These are phyloP conservation scores for Hypanus sabinus DNA, from an alignment of 2,113 vertebrate genomes.

Conservation along the genomic window DNA sequence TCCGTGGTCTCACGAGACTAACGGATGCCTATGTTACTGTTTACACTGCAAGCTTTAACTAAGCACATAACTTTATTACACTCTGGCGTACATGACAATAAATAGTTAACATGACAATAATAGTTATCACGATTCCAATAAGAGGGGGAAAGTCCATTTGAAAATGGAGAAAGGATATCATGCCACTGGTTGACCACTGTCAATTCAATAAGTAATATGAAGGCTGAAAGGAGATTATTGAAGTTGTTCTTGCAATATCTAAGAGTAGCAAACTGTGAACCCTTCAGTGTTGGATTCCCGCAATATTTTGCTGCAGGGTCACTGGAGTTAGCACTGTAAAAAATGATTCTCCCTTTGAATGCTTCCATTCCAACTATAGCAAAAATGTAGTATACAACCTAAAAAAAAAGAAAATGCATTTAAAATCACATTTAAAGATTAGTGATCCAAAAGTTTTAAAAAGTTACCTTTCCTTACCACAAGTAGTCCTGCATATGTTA, in stretches of 20 bases:
- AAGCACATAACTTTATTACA: too few species aligned
- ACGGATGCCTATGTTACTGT: too few species aligned
- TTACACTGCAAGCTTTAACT: too few species aligned
- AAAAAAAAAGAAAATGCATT: slow-evolving; percentile 35
- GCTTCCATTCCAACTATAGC: slow-evolving; percentile 86
- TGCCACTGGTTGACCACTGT: slow-evolving; percentile 95
- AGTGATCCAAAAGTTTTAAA: not conserved
- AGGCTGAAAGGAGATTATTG: slow-evolving; percentile 70
- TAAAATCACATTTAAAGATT: not conserved
- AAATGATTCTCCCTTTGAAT: slow-evolving; percentile 72
- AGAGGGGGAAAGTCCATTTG: not conserved
- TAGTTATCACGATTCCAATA: not conserved
- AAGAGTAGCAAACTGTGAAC: slow-evolving; percentile 62
- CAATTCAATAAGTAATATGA: slow-evolving; percentile 78
- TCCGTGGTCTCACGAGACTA: too few species aligned
- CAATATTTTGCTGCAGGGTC: slow-evolving; percentile 57
- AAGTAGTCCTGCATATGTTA: slow-evolving; percentile 80
- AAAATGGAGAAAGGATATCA: slow-evolving; percentile 69
- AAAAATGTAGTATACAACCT: slow-evolving; percentile 87
- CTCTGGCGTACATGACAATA: too few species aligned
- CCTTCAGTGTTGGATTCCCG: slow-evolving; percentile 67
- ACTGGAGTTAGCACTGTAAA: slow-evolving; percentile 47
- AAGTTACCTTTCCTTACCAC: slow-evolving; percentile 60
- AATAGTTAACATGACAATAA: not conserved
- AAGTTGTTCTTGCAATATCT: slow-evolving; percentile 93